phyloP scores from a whole-genome alignment of 2,113 vertebrate genomes.

The Calidris pygmaea region DNA sequence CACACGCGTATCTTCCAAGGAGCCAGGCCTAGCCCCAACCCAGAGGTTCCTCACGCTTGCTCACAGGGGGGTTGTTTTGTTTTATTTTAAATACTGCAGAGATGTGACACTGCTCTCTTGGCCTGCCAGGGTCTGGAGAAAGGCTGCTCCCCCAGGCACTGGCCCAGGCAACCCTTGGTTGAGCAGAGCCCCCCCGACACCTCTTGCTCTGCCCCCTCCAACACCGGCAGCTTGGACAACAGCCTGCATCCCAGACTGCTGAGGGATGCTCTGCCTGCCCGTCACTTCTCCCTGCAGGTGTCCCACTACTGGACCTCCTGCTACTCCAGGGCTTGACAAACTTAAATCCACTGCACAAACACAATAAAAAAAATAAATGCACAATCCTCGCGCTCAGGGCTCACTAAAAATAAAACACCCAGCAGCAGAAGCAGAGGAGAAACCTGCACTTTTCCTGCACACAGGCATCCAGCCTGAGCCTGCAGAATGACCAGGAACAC shows the following conservation, averaged over 20 bases:
- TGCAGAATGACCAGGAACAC: not conserved
- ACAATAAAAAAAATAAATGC: not conserved
- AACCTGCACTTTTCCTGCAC: not conserved
- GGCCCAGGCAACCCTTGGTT: accelerated
- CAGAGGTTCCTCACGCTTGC: accelerated
- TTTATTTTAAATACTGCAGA: not conserved
- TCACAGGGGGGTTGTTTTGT: not conserved
- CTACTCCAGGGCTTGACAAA: not conserved
- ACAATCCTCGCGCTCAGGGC: accelerated
- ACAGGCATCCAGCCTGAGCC: accelerated
- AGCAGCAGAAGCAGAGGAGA: not conserved
- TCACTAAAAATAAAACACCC: not conserved
- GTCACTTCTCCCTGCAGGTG: accelerated
- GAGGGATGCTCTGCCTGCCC: not conserved
- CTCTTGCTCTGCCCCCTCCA: not conserved
- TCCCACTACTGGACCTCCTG: not conserved
- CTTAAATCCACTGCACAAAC: not conserved
- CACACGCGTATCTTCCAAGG: accelerated
- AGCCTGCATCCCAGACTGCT: not conserved
- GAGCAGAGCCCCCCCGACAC: accelerated
- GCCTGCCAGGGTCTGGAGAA: not conserved
- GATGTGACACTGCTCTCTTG: not conserved
- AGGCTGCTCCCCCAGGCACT: not conserved
- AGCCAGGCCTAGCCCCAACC: not conserved
- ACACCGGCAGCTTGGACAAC: not conserved